Conservation (phyloP, 2,797 vertebrate genomes). For the Rousettus madagascariensis region DNA sequence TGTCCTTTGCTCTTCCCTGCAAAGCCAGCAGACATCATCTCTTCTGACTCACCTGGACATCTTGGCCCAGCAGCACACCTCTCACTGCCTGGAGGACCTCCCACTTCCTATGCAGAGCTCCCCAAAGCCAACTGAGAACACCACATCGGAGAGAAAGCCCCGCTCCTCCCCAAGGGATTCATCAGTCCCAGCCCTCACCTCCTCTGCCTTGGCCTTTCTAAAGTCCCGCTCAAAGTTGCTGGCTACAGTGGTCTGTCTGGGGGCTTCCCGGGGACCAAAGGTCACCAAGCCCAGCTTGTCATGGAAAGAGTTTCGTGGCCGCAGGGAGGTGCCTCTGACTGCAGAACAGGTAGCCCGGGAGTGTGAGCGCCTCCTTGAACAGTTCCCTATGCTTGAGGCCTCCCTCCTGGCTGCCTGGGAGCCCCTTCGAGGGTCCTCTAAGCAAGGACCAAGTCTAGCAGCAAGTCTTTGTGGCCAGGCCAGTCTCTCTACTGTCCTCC, state of each 20-base stretch:
- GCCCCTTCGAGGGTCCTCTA: constrained; percentile 84
- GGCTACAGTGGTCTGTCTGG: constrained; percentile 90
- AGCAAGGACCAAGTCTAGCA: constrained; percentile 81
- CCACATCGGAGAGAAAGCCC: constrained; percentile 42
- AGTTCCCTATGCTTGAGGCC: constrained; percentile 89
- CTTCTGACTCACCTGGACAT: constrained; percentile 82
- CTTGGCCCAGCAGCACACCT: constrained; percentile 86
- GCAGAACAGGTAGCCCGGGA: constrained; percentile 92
- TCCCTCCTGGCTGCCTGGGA: constrained; percentile 89
- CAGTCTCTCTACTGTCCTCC: constrained; percentile 87
- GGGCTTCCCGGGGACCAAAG: constrained; percentile 85
- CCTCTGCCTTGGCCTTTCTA: constrained; percentile 92
- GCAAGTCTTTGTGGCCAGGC: constrained; percentile 87
- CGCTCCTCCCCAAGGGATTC: constrained; percentile 75
- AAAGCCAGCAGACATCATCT: constrained; percentile 77
- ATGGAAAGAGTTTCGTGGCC: constrained; percentile 93
- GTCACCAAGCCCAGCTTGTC: constrained; percentile 87
- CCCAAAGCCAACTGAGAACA: constrained; percentile 79
- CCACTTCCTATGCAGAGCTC: constrained; percentile 77
- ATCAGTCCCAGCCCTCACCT: constrained; percentile 88
- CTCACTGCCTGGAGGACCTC: constrained; percentile 81
- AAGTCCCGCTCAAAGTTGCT: constrained; percentile 91
- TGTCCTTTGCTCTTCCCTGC: constrained; percentile 85
- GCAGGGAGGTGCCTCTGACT: constrained; percentile 90
- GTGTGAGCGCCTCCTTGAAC: constrained; percentile 89